phyloP scores from a whole-genome alignment of 2,888 invertebrate species.

The Pardosa pseudoannulata region DNA sequence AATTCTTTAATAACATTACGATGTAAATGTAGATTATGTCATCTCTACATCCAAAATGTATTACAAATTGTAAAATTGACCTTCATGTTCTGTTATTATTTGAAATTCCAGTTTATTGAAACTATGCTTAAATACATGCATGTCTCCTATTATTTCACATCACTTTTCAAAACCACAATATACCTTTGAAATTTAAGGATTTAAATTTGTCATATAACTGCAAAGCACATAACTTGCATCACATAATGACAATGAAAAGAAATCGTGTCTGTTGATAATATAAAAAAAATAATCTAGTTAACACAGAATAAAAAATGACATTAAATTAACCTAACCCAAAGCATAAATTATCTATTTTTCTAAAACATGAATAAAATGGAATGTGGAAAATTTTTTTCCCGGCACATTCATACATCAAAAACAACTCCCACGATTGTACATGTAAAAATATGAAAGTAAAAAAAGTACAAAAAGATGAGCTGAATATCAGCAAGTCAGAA shows the following conservation, averaged over 20 bases:
- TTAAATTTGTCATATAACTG: no score
- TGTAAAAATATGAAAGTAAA: constrained; percentile 6
- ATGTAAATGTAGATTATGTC: no score
- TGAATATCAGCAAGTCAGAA: constrained; percentile 25
- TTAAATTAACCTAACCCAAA: constrained; percentile 32
- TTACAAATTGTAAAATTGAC: no score
- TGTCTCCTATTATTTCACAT: no score
- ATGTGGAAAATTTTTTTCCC: constrained; percentile 1
- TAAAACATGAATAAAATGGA: not conserved
- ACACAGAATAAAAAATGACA: constrained; percentile 17
- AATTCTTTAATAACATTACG: no score
- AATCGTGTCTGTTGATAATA: not conserved
- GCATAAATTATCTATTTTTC: constrained; percentile 35
- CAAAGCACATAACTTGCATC: no score
- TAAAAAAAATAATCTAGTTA: constrained; percentile 9
- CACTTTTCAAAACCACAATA: no score
- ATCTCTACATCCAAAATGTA: no score
- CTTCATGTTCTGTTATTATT: no score
- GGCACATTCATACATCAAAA: not conserved
- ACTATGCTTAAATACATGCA: no score
- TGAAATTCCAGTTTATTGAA: no score
- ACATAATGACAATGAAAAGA: not conserved
- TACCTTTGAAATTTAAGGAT: no score
- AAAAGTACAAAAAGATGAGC: not conserved
- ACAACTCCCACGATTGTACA: constrained; percentile 1